Evolutionary conservation across 1,140 invertebrate genomes (phyloP).

Genomic region (Samia ricini): DNA sequence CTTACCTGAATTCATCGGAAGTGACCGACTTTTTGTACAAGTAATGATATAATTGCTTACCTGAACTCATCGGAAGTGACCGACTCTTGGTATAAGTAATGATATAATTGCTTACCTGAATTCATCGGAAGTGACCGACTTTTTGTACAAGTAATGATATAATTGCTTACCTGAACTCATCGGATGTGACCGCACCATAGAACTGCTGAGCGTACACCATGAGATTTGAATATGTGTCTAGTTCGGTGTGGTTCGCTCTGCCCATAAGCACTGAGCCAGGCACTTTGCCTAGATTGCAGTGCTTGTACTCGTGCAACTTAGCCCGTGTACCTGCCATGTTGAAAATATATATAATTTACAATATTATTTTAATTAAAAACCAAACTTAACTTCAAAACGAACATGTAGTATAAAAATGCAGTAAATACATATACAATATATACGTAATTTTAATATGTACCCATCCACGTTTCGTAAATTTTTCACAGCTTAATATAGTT

Average conservation of each 20-base stretch:
- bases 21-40: no score
- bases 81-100: no score
- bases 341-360: conserved; percentile 23
- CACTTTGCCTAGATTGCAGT: conserved; percentile 94
- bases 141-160: no score
- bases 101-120: conserved; percentile 81
- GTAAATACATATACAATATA: no score
- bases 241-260: conserved; percentile 88
- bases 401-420: no score
- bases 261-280: conserved; percentile 95
- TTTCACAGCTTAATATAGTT: no score
- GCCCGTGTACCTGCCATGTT: conserved; percentile 82
- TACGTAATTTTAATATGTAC: no score
- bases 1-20: conserved; percentile 88
- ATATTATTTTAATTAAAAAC: no score
- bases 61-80: conserved; percentile 90
- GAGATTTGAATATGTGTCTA: conserved; percentile 91
- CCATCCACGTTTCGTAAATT: no score
- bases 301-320: conserved; percentile 86
- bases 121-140: conserved; percentile 87
- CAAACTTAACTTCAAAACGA: no score
- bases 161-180: conserved; percentile 87
- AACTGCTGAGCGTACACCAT: conserved; percentile 94
- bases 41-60: conserved; percentile 54
- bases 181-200: conserved; percentile 89